phyloP scores from a whole-genome alignment of 2,113 vertebrate genomes.

The Tyto alba region DNA sequence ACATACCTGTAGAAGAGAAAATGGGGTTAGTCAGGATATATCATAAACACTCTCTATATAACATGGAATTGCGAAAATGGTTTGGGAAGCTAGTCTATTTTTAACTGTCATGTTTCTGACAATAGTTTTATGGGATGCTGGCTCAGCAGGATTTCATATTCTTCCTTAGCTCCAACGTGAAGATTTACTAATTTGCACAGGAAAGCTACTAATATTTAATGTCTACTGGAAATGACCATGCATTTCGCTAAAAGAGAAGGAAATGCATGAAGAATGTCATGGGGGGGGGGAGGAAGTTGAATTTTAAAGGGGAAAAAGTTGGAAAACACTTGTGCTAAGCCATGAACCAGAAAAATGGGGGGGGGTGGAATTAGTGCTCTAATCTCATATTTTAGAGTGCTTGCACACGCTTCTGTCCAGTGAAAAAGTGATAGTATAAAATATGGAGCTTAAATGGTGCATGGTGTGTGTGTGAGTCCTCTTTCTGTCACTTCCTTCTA shows the following conservation, averaged over 20 bases:
- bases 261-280: neutral
- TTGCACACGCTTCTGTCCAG: neutral
- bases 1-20: neutral
- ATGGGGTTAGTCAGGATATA: neutral
- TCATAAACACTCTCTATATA: neutral
- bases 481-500: constrained; percentile 36
- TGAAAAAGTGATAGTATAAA: neutral
- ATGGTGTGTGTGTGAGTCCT: neutral
- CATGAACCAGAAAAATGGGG: neutral
- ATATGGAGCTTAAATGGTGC: neutral
- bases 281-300: neutral
- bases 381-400: neutral
- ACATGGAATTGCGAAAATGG: neutral
- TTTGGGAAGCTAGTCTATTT: neutral
- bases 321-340: neutral
- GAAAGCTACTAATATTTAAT: neutral
- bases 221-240: constrained; percentile 4
- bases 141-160: constrained; percentile 15
- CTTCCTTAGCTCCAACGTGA: neutral
- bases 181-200: constrained; percentile 5
- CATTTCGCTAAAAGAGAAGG: constrained; percentile 1
- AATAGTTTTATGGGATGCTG: neutral
- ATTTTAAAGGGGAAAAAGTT: neutral
- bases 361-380: neutral
- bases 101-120: neutral